Percentiles rank a stretch among this genome's conserved stretches.
These are phyloP conservation scores for Norana najaformis DNA, from an alignment of 2,888 invertebrate species.

Conservation along the genomic window DNA sequence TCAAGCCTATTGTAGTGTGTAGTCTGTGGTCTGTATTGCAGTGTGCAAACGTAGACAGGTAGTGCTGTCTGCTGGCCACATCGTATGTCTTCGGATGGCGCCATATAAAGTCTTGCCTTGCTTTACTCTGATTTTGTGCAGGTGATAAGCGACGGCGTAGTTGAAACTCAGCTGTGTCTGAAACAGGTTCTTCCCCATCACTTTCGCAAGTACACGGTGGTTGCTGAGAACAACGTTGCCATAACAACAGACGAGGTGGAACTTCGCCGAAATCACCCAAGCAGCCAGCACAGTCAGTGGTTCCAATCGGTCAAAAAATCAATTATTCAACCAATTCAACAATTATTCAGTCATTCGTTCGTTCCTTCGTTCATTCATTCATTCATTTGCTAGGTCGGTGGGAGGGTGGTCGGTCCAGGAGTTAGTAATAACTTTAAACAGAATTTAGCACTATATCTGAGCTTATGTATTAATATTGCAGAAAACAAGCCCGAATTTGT, in stretches of 20 bases:
- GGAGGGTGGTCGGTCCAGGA: too few species aligned
- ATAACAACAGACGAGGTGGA: conserved; percentile 22
- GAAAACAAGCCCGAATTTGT: neutral
- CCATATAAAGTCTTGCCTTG: neutral
- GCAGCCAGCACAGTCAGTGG: neutral
- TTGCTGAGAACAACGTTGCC: conserved; percentile 34
- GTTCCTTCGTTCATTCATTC: too few species aligned
- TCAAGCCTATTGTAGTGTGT: too few species aligned
- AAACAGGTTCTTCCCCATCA: conserved; percentile 26
- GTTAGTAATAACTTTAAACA: neutral
- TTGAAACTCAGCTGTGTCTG: conserved; percentile 30
- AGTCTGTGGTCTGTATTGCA: neutral
- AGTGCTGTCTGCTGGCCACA: neutral
- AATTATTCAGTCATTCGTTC: too few species aligned
- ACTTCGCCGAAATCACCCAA: conserved; percentile 21
- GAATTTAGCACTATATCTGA: neutral
- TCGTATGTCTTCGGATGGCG: too few species aligned
- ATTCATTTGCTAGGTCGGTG: too few species aligned
- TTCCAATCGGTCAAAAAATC: neutral
- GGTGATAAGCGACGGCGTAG: conserved; percentile 30
- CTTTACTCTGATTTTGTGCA: neutral
- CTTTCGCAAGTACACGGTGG: conserved; percentile 35
- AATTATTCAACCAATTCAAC: neutral
- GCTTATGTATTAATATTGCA: neutral
- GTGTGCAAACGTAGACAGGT: neutral